Conservation (phyloP, 2,888 invertebrate genomes). For the Dicranocentrus wangi region DNA sequence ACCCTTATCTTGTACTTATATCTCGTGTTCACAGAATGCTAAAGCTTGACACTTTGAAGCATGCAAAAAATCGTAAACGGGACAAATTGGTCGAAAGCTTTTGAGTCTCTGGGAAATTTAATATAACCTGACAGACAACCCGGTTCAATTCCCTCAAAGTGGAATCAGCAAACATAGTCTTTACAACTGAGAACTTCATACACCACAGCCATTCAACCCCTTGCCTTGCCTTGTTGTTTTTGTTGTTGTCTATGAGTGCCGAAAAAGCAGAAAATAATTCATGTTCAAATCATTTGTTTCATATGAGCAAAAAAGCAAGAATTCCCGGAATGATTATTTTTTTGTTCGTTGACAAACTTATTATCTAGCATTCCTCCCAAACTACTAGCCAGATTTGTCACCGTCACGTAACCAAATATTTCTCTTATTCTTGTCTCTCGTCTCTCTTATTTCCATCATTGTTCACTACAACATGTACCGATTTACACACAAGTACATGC, state of each 20-base stretch:
- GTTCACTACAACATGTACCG: neutral
- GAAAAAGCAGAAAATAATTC: too few relatives aligned
- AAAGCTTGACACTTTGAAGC: neutral
- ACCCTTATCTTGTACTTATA: neutral
- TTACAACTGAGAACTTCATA: constrained; percentile 41
- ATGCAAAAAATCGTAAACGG: constrained; percentile 31
- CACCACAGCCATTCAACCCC: neutral
- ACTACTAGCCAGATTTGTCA: constrained; percentile 58
- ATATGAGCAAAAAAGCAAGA: neutral
- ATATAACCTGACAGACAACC: constrained; percentile 25
- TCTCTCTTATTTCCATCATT: neutral
- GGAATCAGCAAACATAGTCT: neutral
- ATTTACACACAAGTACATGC: neutral
- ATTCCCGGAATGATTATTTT: neutral
- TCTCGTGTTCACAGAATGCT: neutral
- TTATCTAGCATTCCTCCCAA: constrained; percentile 51
- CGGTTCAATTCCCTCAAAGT: neutral
- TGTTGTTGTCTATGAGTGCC: too few relatives aligned
- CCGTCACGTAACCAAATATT: constrained; percentile 54
- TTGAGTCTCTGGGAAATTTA: constrained; percentile 48
- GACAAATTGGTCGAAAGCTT: constrained; percentile 48
- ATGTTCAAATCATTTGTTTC: too few relatives aligned
- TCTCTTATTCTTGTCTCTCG: constrained; percentile 39
- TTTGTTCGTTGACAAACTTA: constrained; percentile 54
- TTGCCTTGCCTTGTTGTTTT: too few relatives aligned